Percentiles rank a stretch among this genome's conserved stretches.
phyloP scores from a whole-genome alignment of 1,140 invertebrate genomes.

The Bombus affinis region DNA sequence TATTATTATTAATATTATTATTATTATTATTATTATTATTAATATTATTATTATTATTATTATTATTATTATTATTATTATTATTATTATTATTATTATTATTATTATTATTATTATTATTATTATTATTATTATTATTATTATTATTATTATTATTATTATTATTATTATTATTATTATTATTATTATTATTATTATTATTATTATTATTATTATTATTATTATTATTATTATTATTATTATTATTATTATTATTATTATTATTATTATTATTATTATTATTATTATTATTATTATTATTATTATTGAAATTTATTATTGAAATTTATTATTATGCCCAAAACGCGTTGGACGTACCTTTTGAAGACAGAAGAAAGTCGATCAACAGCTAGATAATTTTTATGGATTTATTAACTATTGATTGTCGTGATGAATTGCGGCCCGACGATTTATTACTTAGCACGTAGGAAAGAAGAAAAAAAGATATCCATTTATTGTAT shows the following conservation, averaged over 20 bases:
- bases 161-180: too few relatives aligned
- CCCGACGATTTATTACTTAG: conserved; percentile 71
- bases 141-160: conserved; percentile 43
- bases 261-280: too few relatives aligned
- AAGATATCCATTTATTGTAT: conserved; percentile 78
- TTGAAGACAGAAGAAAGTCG: conserved; percentile 57
- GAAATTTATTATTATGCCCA: conserved; percentile 73
- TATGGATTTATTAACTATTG: conserved; percentile 64
- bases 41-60: too few relatives aligned
- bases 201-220: too few relatives aligned
- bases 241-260: conserved; percentile 42
- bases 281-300: conserved; percentile 42
- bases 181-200: conserved; percentile 42
- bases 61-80: too few relatives aligned
- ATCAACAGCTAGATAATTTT: conserved; percentile 65
- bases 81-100: too few relatives aligned
- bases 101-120: too few relatives aligned
- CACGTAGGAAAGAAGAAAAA: conserved; percentile 65
- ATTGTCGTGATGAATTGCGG: conserved; percentile 59
- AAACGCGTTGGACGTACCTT: conserved; percentile 61
- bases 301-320: conserved; percentile 55
- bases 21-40: conserved; percentile 43
- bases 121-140: too few relatives aligned
- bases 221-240: too few relatives aligned
- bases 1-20: too few relatives aligned